Percentiles rank a stretch among this genome's conserved stretches.
Evolutionary conservation across 2,797 vertebrate genomes (phyloP).

Genomic region (Streptopelia turtur): DNA sequence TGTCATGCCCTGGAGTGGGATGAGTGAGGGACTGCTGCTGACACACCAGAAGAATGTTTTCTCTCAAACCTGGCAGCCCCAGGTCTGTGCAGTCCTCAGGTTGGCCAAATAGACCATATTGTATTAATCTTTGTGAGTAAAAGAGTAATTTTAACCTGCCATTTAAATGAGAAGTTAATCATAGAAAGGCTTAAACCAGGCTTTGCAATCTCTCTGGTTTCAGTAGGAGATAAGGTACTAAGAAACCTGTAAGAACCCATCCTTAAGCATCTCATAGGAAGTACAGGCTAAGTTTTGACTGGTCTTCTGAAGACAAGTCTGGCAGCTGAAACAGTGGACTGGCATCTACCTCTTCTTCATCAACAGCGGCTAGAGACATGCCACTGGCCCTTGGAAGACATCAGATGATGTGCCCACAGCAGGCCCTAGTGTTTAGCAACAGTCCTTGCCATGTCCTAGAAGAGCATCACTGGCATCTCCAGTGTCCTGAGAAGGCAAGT

Average conservation of each 20-base stretch:
- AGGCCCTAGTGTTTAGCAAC: not conserved
- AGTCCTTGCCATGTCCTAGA: not conserved
- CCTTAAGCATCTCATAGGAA: not conserved
- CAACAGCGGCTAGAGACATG: not conserved
- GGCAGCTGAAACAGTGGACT: not conserved
- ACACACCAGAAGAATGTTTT: not conserved
- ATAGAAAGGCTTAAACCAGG: not conserved
- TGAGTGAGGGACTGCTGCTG: not conserved
- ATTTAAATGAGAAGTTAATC: not conserved
- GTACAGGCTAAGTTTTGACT: not conserved
- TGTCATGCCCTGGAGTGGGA: not conserved
- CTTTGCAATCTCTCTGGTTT: not conserved
- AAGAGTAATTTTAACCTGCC: not conserved
- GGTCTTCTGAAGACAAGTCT: not conserved
- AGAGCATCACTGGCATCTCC: not conserved
- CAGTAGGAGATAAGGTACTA: not conserved
- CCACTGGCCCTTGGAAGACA: not conserved
- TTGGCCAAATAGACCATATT: not conserved
- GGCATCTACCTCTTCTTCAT: not conserved
- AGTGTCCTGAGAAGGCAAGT: not conserved
- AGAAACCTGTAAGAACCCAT: not conserved
- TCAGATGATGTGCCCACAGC: fast-evolving
- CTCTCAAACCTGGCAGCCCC: not conserved
- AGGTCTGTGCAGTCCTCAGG: not conserved
- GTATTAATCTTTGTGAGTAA: not conserved